These are phyloP conservation scores for Armadillidium nasatum DNA, from an alignment of 1,140 invertebrate genomes.

Conservation along the genomic window DNA sequence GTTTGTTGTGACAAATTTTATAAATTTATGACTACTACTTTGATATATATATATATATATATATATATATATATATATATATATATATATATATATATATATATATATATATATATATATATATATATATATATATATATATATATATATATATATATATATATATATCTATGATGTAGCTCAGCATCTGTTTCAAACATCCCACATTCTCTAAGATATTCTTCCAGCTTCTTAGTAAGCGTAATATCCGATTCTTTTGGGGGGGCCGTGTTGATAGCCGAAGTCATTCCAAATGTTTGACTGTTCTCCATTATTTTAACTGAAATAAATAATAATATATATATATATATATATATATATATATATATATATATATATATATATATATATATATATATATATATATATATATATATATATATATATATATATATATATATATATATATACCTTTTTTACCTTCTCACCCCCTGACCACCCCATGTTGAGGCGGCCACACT, in stretches of 20 bases:
- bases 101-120: neutral
- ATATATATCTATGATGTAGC: conserved; percentile 69
- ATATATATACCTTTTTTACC: too few species aligned
- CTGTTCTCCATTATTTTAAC: conserved; percentile 23
- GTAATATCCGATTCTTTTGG: conserved; percentile 80
- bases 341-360: too few species aligned
- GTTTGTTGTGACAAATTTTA: too few species aligned
- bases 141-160: neutral
- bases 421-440: too few species aligned
- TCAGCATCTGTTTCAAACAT: conserved; percentile 89
- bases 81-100: neutral
- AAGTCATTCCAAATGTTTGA: conserved; percentile 71
- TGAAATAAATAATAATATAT: neutral
- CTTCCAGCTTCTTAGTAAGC: conserved; percentile 75
- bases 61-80: neutral
- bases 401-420: too few species aligned
- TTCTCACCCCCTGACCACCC: too few species aligned
- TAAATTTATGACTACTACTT: too few species aligned
- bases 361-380: too few species aligned
- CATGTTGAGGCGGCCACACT: too few species aligned
- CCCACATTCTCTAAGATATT: conserved; percentile 76
- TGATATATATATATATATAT: too few species aligned
- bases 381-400: too few species aligned
- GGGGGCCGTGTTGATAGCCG: conserved; percentile 80
- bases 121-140: neutral